These are phyloP conservation scores for Oreonectes daqikongensis DNA, from an alignment of 2,797 vertebrate genomes.

Conservation along the genomic window DNA sequence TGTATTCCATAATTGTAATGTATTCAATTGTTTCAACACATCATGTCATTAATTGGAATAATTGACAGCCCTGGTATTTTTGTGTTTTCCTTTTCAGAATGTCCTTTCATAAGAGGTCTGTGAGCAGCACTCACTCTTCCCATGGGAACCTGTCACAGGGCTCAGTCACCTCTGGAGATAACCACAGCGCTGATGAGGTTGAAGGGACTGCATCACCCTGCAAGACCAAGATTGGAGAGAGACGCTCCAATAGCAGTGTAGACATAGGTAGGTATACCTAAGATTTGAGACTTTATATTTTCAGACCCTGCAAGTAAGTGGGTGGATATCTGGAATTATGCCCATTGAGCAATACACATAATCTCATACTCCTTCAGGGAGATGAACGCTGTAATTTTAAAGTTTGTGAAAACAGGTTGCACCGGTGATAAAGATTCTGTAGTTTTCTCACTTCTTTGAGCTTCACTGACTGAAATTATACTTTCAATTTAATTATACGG, in stretches of 20 bases:
- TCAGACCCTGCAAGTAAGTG: not conserved
- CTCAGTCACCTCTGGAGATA: slow-evolving; percentile 71
- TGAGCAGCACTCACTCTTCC: slow-evolving; percentile 69
- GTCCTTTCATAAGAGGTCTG: slow-evolving; percentile 70
- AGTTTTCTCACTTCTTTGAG: not conserved
- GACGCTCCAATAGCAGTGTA: slow-evolving; percentile 75
- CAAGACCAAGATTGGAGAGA: slow-evolving; percentile 75
- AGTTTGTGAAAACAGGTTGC: not conserved
- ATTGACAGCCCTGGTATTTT: slow-evolving; percentile 22
- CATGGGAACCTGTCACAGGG: slow-evolving; percentile 78
- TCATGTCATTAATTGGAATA: not conserved
- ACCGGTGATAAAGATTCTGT: not conserved
- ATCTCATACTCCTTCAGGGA: not conserved
- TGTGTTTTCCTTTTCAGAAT: slow-evolving; percentile 64
- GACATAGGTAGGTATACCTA: slow-evolving; percentile 74
- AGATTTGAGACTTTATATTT: not conserved
- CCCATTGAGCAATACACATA: not conserved
- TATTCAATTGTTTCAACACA: not conserved
- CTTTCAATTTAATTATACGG: too few relatives aligned
- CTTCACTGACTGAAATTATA: not conserved
- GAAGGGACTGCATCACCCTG: slow-evolving; percentile 68
- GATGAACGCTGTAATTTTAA: not conserved
- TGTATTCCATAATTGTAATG: too few relatives aligned
- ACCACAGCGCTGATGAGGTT: slow-evolving; percentile 75
- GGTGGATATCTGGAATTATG: not conserved